These are phyloP conservation scores for Muschampia staudingeri DNA, from an alignment of 2,888 invertebrate species.

Conservation along the genomic window DNA sequence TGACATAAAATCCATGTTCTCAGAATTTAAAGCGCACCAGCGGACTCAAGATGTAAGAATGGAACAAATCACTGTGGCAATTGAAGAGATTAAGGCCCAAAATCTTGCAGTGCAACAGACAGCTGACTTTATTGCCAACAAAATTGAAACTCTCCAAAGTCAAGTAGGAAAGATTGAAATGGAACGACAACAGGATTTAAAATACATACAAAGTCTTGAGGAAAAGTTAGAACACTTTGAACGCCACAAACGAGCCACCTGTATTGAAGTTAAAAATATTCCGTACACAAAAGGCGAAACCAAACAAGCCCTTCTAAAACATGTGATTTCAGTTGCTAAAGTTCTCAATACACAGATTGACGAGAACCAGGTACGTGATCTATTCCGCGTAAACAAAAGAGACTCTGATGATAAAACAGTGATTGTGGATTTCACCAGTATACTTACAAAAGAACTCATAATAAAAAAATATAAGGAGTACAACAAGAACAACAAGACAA, in stretches of 20 bases:
- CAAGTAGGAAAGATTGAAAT: slow-evolving; percentile 6
- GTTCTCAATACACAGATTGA: background rate
- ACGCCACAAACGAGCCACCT: slow-evolving; percentile 26
- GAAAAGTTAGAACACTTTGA: background rate
- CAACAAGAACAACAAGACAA: slow-evolving; percentile 8
- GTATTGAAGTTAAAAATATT: slow-evolving; percentile 32
- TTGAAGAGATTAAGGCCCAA: slow-evolving; percentile 26
- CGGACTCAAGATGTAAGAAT: slow-evolving; percentile 14
- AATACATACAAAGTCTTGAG: background rate
- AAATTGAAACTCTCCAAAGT: slow-evolving; percentile 11
- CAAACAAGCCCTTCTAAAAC: slow-evolving; percentile 4
- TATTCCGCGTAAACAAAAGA: background rate
- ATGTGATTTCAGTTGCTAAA: background rate
- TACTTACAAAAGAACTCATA: slow-evolving; percentile 19
- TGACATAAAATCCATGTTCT: slow-evolving; percentile 29
- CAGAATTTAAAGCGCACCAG: slow-evolving; percentile 22
- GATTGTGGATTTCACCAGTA: slow-evolving; percentile 29
- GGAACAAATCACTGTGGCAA: slow-evolving; percentile 12
- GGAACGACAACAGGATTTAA: slow-evolving; percentile 16
- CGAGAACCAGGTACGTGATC: background rate
- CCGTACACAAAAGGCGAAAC: slow-evolving; percentile 21
- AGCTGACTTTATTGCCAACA: slow-evolving; percentile 29
- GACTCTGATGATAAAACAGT: slow-evolving; percentile 16
- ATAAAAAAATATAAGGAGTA: slow-evolving; percentile 1
- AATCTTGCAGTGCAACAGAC: slow-evolving; percentile 18